Evolutionary conservation across 2,888 invertebrate species (phyloP).

Genomic region (Spatulosminthurus flaviceps): DNA sequence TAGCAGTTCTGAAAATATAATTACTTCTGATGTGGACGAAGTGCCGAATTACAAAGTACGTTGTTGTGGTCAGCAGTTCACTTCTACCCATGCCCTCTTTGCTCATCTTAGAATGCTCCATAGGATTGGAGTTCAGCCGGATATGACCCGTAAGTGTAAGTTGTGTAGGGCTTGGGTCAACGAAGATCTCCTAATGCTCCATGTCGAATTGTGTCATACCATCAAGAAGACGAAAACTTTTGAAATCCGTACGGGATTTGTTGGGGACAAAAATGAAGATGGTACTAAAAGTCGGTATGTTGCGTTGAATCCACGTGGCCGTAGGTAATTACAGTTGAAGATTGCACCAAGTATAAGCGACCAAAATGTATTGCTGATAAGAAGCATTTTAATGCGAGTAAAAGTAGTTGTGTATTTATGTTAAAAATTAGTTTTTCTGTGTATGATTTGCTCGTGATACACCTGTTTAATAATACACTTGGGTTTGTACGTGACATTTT

Average conservation of each 20-base stretch:
- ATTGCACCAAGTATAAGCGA: too few relatives aligned
- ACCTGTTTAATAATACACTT: too few relatives aligned
- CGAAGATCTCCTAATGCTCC: not conserved
- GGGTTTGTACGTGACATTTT: too few relatives aligned
- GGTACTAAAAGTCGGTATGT: not conserved
- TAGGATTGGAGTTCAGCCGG: not conserved
- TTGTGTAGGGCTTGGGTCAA: not conserved
- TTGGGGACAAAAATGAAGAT: not conserved
- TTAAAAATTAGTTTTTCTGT: too few relatives aligned
- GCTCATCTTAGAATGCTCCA: not conserved
- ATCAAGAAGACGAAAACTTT: not conserved
- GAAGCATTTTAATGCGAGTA: too few relatives aligned
- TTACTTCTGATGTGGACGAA: not conserved
- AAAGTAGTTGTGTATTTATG: too few relatives aligned
- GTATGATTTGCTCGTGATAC: too few relatives aligned
- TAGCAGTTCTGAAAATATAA: not conserved
- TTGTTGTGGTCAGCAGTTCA: not conserved
- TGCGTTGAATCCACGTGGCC: not conserved
- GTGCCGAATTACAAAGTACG: not conserved
- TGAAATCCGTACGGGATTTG: not conserved
- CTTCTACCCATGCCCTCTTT: not conserved
- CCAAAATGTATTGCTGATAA: too few relatives aligned
- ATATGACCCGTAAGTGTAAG: not conserved
- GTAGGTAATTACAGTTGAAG: too few relatives aligned
- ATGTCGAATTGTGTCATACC: slow-evolving; percentile 12